phyloP scores from a whole-genome alignment of 2,113 vertebrate species.

The Zosterops japonicus region DNA sequence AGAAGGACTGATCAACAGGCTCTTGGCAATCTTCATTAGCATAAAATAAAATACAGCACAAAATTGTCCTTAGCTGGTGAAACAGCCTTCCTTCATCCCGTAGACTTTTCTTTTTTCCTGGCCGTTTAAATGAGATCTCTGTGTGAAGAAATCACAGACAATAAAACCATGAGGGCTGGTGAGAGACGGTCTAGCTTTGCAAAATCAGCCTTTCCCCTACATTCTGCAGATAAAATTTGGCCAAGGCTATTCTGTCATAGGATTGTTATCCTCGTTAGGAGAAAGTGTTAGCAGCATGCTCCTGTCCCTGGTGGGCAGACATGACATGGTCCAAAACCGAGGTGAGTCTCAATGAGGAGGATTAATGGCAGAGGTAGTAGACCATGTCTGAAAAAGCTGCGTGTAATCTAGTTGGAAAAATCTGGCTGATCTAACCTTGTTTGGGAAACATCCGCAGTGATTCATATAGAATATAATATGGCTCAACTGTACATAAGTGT shows the following conservation, averaged over 20 bases:
- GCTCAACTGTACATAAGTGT: conserved; percentile 33
- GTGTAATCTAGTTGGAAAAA: conserved; percentile 36
- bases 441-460: not conserved
- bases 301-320: conserved; percentile 6
- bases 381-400: conserved; percentile 21
- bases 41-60: not conserved
- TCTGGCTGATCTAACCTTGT: conserved; percentile 37
- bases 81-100: not conserved
- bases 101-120: not conserved
- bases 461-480: conserved; percentile 28
- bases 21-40: not conserved
- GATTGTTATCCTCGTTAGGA: conserved; percentile 30
- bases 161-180: not conserved
- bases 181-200: not conserved
- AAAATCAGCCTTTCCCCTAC: conserved; percentile 12
- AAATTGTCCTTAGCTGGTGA: not conserved
- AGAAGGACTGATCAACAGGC: not conserved
- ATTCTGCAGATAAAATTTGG: conserved; percentile 16
- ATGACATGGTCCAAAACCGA: conserved; percentile 5
- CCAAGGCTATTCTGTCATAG: not conserved
- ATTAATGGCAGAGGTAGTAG: conserved; percentile 7
- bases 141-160: not conserved
- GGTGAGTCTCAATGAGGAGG: not conserved
- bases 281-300: conserved; percentile 39
- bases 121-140: not conserved